Conservation (phyloP, 2,888 invertebrate genomes). For the Vandiemenella viatica region DNA sequence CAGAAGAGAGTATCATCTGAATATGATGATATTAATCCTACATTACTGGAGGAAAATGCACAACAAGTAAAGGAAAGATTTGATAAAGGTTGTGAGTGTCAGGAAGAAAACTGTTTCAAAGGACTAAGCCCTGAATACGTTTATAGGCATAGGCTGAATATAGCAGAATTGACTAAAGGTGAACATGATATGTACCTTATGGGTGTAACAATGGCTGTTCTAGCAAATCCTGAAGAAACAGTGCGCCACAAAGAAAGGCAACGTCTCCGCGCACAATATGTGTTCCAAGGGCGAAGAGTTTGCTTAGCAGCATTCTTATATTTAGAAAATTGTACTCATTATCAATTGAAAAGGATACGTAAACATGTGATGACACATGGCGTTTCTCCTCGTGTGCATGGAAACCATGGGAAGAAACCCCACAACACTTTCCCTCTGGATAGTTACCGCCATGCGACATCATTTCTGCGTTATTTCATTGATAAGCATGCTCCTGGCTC, state of each 20-base stretch:
- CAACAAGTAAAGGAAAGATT: conserved; percentile 52
- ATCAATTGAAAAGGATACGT: conserved; percentile 59
- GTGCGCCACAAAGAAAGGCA: conserved; percentile 56
- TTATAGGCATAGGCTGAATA: conserved; percentile 58
- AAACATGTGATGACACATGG: conserved; percentile 68
- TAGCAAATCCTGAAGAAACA: conserved; percentile 54
- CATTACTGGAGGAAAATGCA: conserved; percentile 52
- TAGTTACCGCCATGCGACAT: conserved; percentile 61
- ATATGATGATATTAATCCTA: conserved; percentile 27
- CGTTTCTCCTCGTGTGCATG: conserved; percentile 61
- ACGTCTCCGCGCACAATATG: conserved; percentile 57
- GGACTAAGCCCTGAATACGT: conserved; percentile 61
- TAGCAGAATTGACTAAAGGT: conserved; percentile 63
- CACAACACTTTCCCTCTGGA: conserved; percentile 66
- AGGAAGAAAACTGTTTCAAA: conserved; percentile 57
- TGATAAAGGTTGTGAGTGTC: conserved; percentile 58
- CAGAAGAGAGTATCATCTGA: neutral
- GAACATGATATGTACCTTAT: conserved; percentile 74
- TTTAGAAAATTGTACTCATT: conserved; percentile 64
- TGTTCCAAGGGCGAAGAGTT: conserved; percentile 60
- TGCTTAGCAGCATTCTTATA: conserved; percentile 65
- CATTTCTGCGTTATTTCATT: conserved; percentile 57
- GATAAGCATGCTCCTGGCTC: conserved; percentile 39
- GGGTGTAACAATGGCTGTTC: conserved; percentile 71
- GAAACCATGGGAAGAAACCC: conserved; percentile 64